Evolutionary conservation across 2,888 invertebrate species (phyloP), one percentile per base, ranked within the genome.

Genomic region (Thysanoteuthis rhombus): DNA sequence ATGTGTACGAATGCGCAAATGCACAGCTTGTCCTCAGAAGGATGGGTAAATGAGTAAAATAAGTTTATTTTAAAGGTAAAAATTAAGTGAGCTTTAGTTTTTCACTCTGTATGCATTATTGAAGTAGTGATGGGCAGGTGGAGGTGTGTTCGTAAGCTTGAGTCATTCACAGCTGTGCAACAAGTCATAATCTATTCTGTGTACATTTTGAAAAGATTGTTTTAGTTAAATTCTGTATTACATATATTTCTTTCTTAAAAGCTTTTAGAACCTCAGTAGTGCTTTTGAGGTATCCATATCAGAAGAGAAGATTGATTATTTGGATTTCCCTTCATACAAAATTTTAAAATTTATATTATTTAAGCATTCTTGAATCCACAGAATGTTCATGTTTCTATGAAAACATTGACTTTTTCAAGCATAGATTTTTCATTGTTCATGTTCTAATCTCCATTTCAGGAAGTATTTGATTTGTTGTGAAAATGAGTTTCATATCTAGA

Each of bases 111-210:
- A 28, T 58, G 28, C 32, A 1, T 32, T 75, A 16, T 8, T 75
- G 0, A n/a, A 75, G 75, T 75, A 75, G 12, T 75, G 75, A n/a
- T 75, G 58, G 58, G 32, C 45, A 45, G 45, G 45, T 45, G 52
- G 52, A 52, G 22, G 25, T 52, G 52, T 52, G 52, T 52, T 22
- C 25, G 52, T 52, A 52, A 52, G 52, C 16, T 75, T 75, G 75
- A 75, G 75, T 75, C 75, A 75, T 75, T 75, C n/a, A 75, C n/a
- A 75, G n/a, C n/a, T 75, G 75, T 75, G 75, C 75, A 75, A 75
- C 75, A 75, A 75, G 75, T 75, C 75, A 75, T 75, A 75, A n/a
- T 36, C n/a, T 52, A 22, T 52, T 52, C 52, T 52, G 52, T 52
- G 52, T 52, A 52, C 25, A 52, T 25, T 52, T 52, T 52, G 22